Base-by-base conservation (phyloP, 1,140 invertebrate species). In the Atta cephalotes region DNA sequence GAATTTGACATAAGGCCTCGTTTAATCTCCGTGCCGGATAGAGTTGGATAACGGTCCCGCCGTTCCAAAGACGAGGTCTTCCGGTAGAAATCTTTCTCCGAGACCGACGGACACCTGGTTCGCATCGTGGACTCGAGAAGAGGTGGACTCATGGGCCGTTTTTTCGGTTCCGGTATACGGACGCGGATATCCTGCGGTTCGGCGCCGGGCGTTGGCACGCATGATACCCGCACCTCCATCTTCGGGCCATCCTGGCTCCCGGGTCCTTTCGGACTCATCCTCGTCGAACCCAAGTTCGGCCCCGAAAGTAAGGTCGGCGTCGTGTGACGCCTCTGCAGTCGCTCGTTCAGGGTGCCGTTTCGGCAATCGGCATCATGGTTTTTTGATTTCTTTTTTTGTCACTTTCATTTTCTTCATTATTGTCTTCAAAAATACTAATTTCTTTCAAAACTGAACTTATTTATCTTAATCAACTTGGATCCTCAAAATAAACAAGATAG, bases 211-310 rank as follows among this genome's bases (percentile, higher is more conserved):
- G 86, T 49, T 0, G 94, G 6, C 6, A 94, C 92, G 89, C 94
- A 95, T 1, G 91, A 93, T 12, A 95, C 94, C 62, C 94, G 87
- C 56, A 95, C 95, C 88, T 95, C 95, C 87, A 93, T 93, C 79
- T 95, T 95, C 21, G 92, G 90, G 35, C 89, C 87, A 0, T 94
- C 93, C 49, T 90, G 90, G 45, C 76, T 87, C 1, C 77, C 87
- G 18, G 93, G 93, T 7, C 94, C 94, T 71, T 95, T 95, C 2
- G 94, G 94, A 79, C 94, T 95, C 95, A 95, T 95, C 71, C 90
- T 93, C 28, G 81, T 18, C 58, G 81, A 53, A 14, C 88, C 77
- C 74, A 90, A 51, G 31, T 16, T 77, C 82, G 70, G 14, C 49
- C 49, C 39, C 25, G 78, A 68, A 18, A 90, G 35, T 66, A 94